Conservation (phyloP, 2,797 vertebrate species). For the Vultur gryphus region DNA sequence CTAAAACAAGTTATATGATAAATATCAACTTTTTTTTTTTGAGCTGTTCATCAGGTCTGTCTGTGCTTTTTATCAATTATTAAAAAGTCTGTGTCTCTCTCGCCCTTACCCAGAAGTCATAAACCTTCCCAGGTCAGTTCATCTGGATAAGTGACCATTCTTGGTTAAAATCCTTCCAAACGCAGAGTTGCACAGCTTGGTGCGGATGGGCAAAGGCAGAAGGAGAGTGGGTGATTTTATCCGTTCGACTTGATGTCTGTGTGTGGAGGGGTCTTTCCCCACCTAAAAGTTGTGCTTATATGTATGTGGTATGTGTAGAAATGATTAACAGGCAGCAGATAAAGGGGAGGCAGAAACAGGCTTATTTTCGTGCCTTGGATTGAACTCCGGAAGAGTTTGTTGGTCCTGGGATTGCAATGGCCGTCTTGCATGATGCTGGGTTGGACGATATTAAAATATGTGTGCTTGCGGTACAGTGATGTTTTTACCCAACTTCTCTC, state of each 20-base stretch:
- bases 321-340: not conserved
- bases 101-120: not conserved
- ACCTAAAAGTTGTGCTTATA: not conserved
- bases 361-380: not conserved
- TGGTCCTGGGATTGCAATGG: not conserved
- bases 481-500: not conserved
- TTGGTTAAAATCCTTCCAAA: constrained; percentile 6
- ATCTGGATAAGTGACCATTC: not conserved
- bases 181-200: not conserved
- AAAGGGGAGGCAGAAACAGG: not conserved
- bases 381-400: not conserved
- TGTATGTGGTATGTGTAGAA: not conserved
- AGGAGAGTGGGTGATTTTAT: not conserved
- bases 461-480: not conserved
- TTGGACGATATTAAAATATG: not conserved
- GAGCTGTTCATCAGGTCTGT: not conserved
- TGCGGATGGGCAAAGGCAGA: not conserved
- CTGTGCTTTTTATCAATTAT: constrained; percentile 27
- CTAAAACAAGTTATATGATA: not conserved
- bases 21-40: not conserved
- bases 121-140: not conserved
- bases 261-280: not conserved
- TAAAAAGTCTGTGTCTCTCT: constrained; percentile 36
- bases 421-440: fast-evolving
- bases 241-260: not conserved